A percentile compares a stretch with the other conserved stretches of the same genome.
Evolutionary conservation across 2,797 vertebrate species (phyloP).

Genomic region (Lerista edwardsae): DNA sequence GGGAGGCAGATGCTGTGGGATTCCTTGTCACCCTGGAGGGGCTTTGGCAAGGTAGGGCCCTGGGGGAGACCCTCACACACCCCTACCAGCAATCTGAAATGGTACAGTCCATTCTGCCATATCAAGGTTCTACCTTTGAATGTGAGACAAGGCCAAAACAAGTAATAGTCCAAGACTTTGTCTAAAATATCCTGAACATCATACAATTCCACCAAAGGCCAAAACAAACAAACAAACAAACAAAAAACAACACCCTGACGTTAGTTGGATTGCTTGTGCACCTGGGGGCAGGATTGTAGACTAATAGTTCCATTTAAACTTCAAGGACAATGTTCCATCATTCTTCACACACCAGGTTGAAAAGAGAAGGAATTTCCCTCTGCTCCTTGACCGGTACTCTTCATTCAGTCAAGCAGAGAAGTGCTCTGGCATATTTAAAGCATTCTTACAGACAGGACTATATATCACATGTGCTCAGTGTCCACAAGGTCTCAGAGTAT

Average conservation of each 20-base stretch:
- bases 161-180: background rate
- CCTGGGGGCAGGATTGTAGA: background rate
- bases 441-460: constrained; percentile 37
- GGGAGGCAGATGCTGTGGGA: no score
- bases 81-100: no score
- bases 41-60: no score
- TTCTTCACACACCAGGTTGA: background rate
- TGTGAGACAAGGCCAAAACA: background rate
- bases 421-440: constrained; percentile 50
- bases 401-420: constrained; percentile 39
- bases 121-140: no score
- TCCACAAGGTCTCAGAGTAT: constrained; percentile 57
- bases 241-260: background rate
- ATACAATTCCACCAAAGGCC: background rate
- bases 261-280: background rate
- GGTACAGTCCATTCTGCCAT: no score
- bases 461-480: constrained; percentile 50
- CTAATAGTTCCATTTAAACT: background rate
- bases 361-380: constrained; percentile 35
- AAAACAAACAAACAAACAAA: no score
- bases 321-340: constrained; percentile 31
- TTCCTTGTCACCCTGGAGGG: no score
- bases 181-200: background rate
- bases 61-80: no score
- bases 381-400: constrained; percentile 35